phyloP scores from a whole-genome alignment of 2,113 vertebrate species.

The Chamaea fasciata region DNA sequence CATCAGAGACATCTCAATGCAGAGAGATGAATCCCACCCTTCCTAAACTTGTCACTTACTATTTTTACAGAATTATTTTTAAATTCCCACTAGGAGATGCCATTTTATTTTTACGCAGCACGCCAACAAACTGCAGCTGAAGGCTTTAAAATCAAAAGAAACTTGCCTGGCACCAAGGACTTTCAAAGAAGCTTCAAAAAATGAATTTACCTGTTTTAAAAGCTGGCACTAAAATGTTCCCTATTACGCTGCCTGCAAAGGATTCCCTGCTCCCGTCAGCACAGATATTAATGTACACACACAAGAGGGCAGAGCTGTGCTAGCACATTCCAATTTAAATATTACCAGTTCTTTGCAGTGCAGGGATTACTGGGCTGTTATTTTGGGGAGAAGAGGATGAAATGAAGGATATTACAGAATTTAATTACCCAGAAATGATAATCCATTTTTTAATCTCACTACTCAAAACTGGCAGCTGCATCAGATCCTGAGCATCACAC shows the following conservation, averaged over 20 bases:
- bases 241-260: not conserved
- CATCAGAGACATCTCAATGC: not conserved
- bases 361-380: not conserved
- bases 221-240: not conserved
- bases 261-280: not conserved
- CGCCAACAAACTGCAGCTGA: not conserved
- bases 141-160: not conserved
- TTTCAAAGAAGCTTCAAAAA: not conserved
- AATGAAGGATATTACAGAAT: not conserved
- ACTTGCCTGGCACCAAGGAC: not conserved
- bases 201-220: not conserved
- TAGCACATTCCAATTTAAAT: not conserved
- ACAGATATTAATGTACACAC: not conserved
- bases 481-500: not conserved
- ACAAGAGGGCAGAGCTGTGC: constrained; percentile 43
- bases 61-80: not conserved
- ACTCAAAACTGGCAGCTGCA: not conserved
- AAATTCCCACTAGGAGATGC: not conserved
- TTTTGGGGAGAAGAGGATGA: not conserved
- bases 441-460: not conserved
- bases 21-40: not conserved
- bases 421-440: not conserved
- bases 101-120: not conserved
- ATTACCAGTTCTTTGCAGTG: not conserved
- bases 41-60: not conserved